phyloP scores from a whole-genome alignment of 2,888 invertebrate genomes.

The Balanococcus diminutus region DNA sequence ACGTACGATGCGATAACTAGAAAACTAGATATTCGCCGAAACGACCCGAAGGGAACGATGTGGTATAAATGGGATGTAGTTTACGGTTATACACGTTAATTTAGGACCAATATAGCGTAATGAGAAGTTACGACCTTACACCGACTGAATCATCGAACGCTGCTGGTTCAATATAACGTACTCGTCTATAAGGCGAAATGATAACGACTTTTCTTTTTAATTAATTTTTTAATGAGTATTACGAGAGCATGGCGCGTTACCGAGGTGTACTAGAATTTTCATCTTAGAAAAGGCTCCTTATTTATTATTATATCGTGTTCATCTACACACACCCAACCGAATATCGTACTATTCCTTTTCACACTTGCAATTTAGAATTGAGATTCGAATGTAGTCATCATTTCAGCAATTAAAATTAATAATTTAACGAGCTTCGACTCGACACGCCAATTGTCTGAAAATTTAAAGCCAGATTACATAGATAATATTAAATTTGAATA shows the following conservation, averaged over 20 bases:
- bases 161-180: neutral
- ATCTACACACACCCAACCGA: neutral
- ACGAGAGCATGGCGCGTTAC: neutral
- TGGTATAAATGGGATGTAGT: neutral
- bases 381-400: neutral
- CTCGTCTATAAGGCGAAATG: neutral
- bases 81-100: constrained; percentile 16
- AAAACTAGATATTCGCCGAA: neutral
- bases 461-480: neutral
- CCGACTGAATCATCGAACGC: neutral
- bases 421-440: neutral
- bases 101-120: neutral
- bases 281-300: neutral
- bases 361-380: neutral
- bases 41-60: neutral
- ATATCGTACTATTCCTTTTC: neutral
- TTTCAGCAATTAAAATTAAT: neutral
- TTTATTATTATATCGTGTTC: neutral
- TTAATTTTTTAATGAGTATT: constrained; percentile 20
- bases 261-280: neutral
- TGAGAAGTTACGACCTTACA: constrained; percentile 3
- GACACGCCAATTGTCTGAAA: neutral
- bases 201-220: neutral
- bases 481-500: neutral
- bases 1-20: neutral